Evolutionary conservation across 1,140 invertebrate genomes (phyloP), one percentile per base, ranked within the genome.

Genomic region (Papilio polytes): DNA sequence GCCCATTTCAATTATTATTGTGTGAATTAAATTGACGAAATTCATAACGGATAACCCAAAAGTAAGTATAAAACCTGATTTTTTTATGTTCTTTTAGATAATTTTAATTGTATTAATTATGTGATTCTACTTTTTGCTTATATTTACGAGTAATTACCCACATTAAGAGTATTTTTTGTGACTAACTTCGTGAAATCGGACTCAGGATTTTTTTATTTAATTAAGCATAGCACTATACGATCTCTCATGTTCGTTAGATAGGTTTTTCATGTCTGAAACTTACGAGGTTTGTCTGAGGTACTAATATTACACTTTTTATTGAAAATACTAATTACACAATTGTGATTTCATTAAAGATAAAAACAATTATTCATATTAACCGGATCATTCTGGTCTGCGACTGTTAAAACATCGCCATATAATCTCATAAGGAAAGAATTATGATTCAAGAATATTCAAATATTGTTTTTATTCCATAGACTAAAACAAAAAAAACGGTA

Each of bases 21-120:
- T 72, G 51, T 78, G 22, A 22, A 51, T 81, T 81, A 15, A 72
- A 46, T 76, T 78, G 79, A 78, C 66, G 63, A 73, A 84, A 74
- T 78, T 48, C 76, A 80, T 63, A 59, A 72, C 84, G 79, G 74
- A 87, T 82, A 81, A 85, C 77, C 80, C 81, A 89, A 88, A 88
- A 90, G 89, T 90, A 85, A 89, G 89, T 88, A 18, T 56, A n/a
- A n/a, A n/a, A 18, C 15, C n/a, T 0, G 15, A 53, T 6, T 56
- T 56, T 56, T n/a, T 56, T 4, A 15, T n/a, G 6, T 6, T 56
- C 18, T 20, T 20, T 20, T 51, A 12, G 3, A 12, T 15, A 22
- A 22, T 63, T 63, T 26, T 63, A 63, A 26, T 63, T 13, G 2
- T 63, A 63, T 22, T 26, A 63, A 26, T 22, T 12, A 22, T 22